These are phyloP conservation scores for Drosophila borborema DNA, from an alignment of 2,888 invertebrate species.

Conservation along the genomic window DNA sequence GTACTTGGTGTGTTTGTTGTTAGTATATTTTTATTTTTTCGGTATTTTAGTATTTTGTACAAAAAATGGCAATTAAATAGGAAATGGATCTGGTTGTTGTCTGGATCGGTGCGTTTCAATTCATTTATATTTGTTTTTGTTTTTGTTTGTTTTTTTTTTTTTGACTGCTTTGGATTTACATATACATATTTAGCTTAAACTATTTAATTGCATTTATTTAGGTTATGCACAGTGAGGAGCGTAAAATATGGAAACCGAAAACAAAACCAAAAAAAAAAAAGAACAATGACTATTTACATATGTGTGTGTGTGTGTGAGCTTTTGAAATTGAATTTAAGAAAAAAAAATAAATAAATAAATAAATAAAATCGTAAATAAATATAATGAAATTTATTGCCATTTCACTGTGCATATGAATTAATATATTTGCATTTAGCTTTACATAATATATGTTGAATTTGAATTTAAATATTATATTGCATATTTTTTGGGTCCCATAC, in stretches of 20 bases:
- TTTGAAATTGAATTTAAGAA: not conserved
- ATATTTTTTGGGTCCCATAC: conserved; percentile 48
- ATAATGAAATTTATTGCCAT: not conserved
- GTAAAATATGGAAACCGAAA: not conserved
- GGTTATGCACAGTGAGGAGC: conserved; percentile 60
- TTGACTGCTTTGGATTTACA: conserved; percentile 34
- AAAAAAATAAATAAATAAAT: not conserved
- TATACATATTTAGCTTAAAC: conserved; percentile 51
- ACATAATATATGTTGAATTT: conserved; percentile 22
- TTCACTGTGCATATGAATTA: conserved; percentile 58
- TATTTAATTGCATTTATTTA: conserved; percentile 64
- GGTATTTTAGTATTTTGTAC: conserved; percentile 16
- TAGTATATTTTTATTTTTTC: conserved; percentile 11
- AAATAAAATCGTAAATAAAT: not conserved
- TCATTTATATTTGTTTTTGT: not conserved
- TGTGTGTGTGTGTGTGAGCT: not conserved
- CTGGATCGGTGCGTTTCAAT: conserved; percentile 2
- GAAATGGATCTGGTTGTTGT: conserved; percentile 38
- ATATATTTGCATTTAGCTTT: conserved; percentile 31
- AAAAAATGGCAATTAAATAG: conserved; percentile 52
- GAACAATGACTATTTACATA: conserved; percentile 5
- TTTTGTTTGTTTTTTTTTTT: not conserved
- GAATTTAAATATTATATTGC: conserved; percentile 2
- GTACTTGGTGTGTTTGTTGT: conserved; percentile 32
- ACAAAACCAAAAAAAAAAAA: too few species aligned